phyloP scores from a whole-genome alignment of 2,113 vertebrate genomes.

The Tachuris rubrigastra region DNA sequence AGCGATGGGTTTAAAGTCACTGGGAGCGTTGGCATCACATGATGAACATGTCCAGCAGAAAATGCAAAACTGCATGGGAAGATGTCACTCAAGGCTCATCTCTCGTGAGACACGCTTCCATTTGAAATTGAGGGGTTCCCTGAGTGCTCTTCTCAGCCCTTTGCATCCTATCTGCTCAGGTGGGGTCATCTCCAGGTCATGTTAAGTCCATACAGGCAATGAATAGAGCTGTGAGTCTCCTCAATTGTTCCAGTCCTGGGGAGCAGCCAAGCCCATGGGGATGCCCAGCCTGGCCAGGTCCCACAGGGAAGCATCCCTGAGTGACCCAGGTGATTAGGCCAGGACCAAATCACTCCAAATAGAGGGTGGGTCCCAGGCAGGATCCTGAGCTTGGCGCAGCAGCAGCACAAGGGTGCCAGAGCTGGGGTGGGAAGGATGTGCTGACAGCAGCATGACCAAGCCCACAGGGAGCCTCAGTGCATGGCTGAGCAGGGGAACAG shows the following conservation, averaged over 20 bases:
- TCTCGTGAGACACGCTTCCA: neutral
- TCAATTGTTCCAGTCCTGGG: neutral
- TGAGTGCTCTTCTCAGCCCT: neutral
- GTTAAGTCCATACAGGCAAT: neutral
- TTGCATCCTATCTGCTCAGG: neutral
- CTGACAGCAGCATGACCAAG: fast-evolving
- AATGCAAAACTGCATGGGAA: neutral
- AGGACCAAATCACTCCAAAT: neutral
- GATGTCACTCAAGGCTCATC: neutral
- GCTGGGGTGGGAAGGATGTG: fast-evolving
- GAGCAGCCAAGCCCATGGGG: neutral
- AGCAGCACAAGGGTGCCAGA: neutral
- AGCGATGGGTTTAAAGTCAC: neutral
- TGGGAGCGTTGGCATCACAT: fast-evolving
- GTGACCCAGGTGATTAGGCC: neutral
- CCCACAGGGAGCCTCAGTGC: fast-evolving
- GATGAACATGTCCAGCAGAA: neutral
- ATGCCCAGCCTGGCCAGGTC: neutral
- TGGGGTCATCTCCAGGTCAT: too few relatives aligned
- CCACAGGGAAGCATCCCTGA: neutral
- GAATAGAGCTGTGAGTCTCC: fast-evolving
- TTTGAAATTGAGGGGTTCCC: neutral
- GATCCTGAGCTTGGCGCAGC: neutral
- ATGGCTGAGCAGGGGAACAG: neutral
- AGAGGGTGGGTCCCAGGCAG: neutral